Evolutionary conservation across 1,140 invertebrate species (phyloP), one percentile per base, ranked within the genome.

Genomic region (Calliopsis andreniformis): DNA sequence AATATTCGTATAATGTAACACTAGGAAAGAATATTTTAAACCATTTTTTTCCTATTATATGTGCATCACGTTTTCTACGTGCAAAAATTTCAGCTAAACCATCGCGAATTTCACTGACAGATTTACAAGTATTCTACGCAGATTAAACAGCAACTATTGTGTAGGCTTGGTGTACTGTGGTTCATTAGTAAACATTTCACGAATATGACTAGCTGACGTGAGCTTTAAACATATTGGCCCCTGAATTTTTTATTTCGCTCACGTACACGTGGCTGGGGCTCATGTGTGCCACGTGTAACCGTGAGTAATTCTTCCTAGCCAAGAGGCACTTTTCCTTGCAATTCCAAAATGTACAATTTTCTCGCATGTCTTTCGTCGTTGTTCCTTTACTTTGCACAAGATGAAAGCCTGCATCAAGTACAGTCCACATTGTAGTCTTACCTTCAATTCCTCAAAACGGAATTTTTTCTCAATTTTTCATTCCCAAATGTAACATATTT

Each of bases 151-250:
- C 30, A 78, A 78, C 71, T 72, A 63, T n/a, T 32, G 56, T 30
- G 32, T 25, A n/a, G 39, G 14, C 49, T 62, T 35, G 63, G 78
- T 30, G 51, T 70, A 51, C 32, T 18, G 45, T 53, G 70, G 66
- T 82, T 83, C 80, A 66, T 83, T 83, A 83, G 82, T 71, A 82
- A 83, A 78, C 82, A 64, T 43, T 83, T 79, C 80, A 79, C 76
- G 69, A 56, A 56, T 67, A 58, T 56, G 66, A 70, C 66, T 51
- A 49, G 70, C 66, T 32, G 61, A 71, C 66, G 62, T 76, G 58
- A 51, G 76, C 61, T 83, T 82, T 83, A 83, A 83, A 83, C 76
- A 79, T 71, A 72, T 42, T n/a, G 72, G 80, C 12, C 35, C 8
- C 18, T 30, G 14, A 62, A 79, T 75, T 83, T 79, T 79, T 83